Evolutionary conservation across 2,113 vertebrate species (phyloP).

Genomic region (Pristiophorus japonicus): DNA sequence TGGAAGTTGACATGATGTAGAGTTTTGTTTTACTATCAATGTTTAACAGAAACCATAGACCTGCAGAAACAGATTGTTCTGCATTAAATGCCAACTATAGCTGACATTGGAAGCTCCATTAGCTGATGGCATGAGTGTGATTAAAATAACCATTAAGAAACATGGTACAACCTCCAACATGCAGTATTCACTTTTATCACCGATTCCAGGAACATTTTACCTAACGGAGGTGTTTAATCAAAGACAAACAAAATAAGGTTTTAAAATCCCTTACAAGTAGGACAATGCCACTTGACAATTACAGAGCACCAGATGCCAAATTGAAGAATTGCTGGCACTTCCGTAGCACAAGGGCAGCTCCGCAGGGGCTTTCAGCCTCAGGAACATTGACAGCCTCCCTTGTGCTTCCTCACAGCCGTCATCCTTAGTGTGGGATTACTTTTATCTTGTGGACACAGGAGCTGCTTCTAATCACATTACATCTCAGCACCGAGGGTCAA

Average conservation of each 20-base stretch:
- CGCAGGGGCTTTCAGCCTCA: constrained; percentile 56
- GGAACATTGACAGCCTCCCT: constrained; percentile 55
- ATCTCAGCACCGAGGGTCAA: constrained; percentile 67
- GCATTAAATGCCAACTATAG: background rate
- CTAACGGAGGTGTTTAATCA: constrained; percentile 37
- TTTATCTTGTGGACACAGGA: constrained; percentile 72
- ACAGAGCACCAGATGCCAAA: constrained; percentile 61
- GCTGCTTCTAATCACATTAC: constrained; percentile 62
- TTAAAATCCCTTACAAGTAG: constrained; percentile 34
- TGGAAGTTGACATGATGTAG: background rate
- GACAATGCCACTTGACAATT: constrained; percentile 33
- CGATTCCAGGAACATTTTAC: constrained; percentile 30
- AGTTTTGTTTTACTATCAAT: background rate
- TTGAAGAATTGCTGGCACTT: constrained; percentile 62
- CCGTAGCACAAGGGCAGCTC: constrained; percentile 47
- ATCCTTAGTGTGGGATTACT: constrained; percentile 53
- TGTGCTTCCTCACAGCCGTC: constrained; percentile 54
- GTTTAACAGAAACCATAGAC: background rate
- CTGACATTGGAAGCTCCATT: constrained; percentile 25
- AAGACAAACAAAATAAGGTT: constrained; percentile 31
- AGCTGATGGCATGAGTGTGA: constrained; percentile 24
- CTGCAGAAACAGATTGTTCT: constrained; percentile 12
- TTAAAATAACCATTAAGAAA: constrained; percentile 26
- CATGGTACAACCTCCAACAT: constrained; percentile 29
- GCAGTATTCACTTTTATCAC: constrained; percentile 6